Evolutionary conservation across 2,797 vertebrate species (phyloP).

Genomic region (Enteromius fasciolatus): DNA sequence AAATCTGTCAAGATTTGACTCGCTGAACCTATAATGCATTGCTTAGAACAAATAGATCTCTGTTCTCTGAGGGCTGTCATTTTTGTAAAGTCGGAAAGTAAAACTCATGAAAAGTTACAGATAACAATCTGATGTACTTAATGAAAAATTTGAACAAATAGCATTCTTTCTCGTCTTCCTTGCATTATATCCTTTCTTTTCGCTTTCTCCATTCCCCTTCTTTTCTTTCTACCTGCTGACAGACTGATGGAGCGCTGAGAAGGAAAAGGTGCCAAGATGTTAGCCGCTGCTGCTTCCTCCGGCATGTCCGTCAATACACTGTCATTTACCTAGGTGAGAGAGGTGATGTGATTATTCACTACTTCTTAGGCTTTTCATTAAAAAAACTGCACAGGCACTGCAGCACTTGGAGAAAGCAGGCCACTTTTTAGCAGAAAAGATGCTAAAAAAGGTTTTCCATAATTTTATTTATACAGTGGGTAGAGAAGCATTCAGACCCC

Average conservation of each 20-base stretch:
- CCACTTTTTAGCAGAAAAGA: background rate
- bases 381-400: conserved; percentile 13
- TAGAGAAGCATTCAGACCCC: no score
- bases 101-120: background rate
- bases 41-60: background rate
- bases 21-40: background rate
- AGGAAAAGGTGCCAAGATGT: conserved; percentile 77
- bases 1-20: background rate
- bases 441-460: conserved; percentile 1
- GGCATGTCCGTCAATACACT: conserved; percentile 73
- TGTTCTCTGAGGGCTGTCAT: background rate
- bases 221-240: conserved; percentile 73
- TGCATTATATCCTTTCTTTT: background rate
- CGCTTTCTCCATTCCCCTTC: background rate
- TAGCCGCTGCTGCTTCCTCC: conserved; percentile 68
- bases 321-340: conserved; percentile 74
- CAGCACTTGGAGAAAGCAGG: background rate
- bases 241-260: conserved; percentile 78
- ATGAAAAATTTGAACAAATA: background rate
- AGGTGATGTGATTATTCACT: conserved; percentile 26
- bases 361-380: background rate
- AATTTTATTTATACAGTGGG: background rate
- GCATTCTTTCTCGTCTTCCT: background rate
- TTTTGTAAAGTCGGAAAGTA: background rate
- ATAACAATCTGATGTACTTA: background rate